Evolutionary conservation across 1,140 invertebrate species (phyloP).

Genomic region (Gonatopus flavifemur): DNA sequence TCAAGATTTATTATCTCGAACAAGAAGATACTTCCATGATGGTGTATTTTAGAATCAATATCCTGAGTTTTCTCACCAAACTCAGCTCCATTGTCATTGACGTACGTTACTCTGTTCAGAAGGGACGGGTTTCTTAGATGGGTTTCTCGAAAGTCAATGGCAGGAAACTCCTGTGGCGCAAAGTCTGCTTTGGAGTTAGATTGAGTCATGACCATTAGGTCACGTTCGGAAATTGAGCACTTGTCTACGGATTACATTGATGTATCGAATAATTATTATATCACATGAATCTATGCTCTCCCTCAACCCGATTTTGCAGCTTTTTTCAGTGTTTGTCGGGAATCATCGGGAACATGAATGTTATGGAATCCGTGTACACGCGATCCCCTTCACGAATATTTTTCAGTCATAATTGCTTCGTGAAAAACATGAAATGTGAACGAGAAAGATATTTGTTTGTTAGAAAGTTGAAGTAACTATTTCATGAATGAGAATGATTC

Average conservation of each 20-base stretch:
- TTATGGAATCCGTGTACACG: too few species aligned
- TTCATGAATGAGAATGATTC: neutral
- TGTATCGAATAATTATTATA: constrained; percentile 47
- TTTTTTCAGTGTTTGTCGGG: too few species aligned
- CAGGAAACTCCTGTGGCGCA: constrained; percentile 46
- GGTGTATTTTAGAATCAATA: constrained; percentile 33
- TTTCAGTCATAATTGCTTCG: too few species aligned
- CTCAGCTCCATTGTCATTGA: constrained; percentile 52
- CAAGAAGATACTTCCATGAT: too few species aligned
- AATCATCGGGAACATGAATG: too few species aligned
- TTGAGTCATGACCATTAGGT: constrained; percentile 53
- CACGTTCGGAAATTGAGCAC: constrained; percentile 54
- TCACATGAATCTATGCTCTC: too few species aligned
- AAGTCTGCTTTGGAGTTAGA: constrained; percentile 52
- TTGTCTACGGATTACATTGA: constrained; percentile 55
- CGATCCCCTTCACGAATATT: too few species aligned
- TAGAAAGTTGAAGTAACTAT: too few species aligned
- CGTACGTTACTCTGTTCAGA: constrained; percentile 49
- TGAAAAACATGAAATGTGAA: too few species aligned
- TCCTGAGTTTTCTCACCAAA: constrained; percentile 45
- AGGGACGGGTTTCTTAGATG: constrained; percentile 46
- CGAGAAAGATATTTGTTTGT: too few species aligned
- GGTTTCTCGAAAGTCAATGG: constrained; percentile 39
- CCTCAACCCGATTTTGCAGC: too few species aligned
- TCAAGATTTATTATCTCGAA: too few species aligned